Conservation (phyloP, 2,797 vertebrate genomes). For the Myotis findleyi region DNA sequence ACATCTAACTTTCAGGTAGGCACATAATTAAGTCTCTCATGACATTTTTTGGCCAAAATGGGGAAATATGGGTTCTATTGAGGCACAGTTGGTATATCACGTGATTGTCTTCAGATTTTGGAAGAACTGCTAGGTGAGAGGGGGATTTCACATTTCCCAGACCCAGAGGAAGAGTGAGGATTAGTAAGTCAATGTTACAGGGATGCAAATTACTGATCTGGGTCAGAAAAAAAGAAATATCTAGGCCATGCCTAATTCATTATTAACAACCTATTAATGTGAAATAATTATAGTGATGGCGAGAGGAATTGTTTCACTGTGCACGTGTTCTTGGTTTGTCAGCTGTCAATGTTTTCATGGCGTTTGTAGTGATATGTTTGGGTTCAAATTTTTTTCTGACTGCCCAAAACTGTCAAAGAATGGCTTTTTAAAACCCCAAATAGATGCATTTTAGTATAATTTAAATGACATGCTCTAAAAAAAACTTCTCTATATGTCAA, state of each 20-base stretch:
- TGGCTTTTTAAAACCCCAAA: background rate
- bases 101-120: background rate
- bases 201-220: background rate
- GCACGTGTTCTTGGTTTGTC: background rate
- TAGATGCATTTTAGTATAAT: background rate
- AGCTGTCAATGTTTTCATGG: background rate
- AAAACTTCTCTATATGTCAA: background rate
- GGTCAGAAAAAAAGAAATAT: slow-evolving; percentile 30
- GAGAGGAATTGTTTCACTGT: background rate
- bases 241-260: background rate
- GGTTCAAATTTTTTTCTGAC: background rate
- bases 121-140: background rate
- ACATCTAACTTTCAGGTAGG: background rate
- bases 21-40: background rate
- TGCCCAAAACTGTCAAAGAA: background rate
- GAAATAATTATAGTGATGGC: background rate
- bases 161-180: background rate
- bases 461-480: background rate
- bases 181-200: background rate
- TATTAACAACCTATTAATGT: background rate
- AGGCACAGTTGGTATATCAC: background rate
- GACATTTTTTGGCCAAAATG: background rate
- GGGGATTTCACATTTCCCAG: background rate
- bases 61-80: background rate
- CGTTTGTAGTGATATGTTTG: background rate